Base-by-base conservation (phyloP, 92 coral and sea anemone genomes). In the Palythoa caribaeorum region DNA sequence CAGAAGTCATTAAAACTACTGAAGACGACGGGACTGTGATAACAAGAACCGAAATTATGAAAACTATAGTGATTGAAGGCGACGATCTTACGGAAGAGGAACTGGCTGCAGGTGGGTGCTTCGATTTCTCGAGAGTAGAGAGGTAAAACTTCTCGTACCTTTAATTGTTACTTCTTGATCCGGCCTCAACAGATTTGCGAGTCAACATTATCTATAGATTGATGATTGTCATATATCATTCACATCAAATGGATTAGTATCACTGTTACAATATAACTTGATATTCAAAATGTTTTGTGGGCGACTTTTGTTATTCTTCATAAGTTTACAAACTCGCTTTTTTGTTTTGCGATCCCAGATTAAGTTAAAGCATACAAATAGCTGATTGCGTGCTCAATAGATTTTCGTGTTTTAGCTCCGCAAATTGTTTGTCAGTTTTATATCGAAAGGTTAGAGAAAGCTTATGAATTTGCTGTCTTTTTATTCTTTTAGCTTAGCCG, bases 61-160 rank as follows among this genome's bases (percentile, higher is more conserved):
- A 81, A 53, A 81, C 86, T n/a, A 40, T 81, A 0, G 86, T 81
- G 62, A 21, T 81, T 47, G 86, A 53, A 14, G 86, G 86, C 1
- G 86, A 44, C 1, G 86, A 81, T 9, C 47, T 81, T 16, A 66
- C 75, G 40, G 86, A 81, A 54, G 86, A 81, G 20, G 76, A 81
- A 3, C 15, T 81, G 60, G 86, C 86, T 20, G 62, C 59, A 47
- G 86, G 86, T 81, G 10, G 6, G 86, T 11, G 12, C 15, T 60
- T 5, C 3, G 14, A 14, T 35, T 53, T 77, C 15, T 17, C 19
- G 38, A 35, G 12, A 52, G 66, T 47, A 38, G 83, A 54, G 28
- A 48, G 19, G 66, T 40, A 2, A 28, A 14, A 3, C 2, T 47
- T 65, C 28, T 28, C 7, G 52, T n/a, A 16, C 28, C 10, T 35